These are phyloP conservation scores for Gryon sp. DNA, from an alignment of 1,140 invertebrate genomes.

Conservation along the genomic window DNA sequence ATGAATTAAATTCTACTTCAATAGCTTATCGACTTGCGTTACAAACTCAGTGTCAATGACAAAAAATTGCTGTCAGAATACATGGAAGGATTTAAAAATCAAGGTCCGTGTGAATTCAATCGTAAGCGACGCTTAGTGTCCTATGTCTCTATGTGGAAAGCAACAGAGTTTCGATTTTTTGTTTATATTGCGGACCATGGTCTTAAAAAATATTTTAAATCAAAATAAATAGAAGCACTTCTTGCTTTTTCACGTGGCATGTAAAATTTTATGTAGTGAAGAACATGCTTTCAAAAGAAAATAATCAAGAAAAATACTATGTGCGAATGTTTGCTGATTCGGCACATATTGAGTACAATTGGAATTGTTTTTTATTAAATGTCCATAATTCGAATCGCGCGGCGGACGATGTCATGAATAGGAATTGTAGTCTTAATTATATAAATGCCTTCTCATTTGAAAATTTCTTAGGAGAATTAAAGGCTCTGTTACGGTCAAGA, in stretches of 20 bases:
- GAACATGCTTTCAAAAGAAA: slow-evolving; percentile 4
- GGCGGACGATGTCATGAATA: not conserved
- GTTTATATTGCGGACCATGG: too few species aligned
- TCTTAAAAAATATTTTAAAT: too few species aligned
- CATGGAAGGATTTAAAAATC: not conserved
- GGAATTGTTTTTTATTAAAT: not conserved
- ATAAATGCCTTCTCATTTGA: not conserved
- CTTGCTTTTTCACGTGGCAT: not conserved
- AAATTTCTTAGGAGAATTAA: slow-evolving; percentile 5
- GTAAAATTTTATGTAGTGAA: not conserved
- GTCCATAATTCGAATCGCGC: not conserved
- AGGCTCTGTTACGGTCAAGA: not conserved
- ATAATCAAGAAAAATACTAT: slow-evolving; percentile 8
- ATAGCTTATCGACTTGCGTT: not conserved
- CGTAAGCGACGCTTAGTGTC: not conserved
- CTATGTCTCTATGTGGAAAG: not conserved
- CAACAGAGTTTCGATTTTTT: too few species aligned
- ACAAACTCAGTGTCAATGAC: not conserved
- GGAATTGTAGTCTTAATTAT: slow-evolving; percentile 1
- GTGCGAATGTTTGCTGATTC: not conserved
- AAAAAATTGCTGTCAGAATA: not conserved
- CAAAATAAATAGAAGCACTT: too few species aligned
- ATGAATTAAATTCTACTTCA: not conserved
- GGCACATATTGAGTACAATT: not conserved
- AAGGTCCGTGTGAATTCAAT: not conserved